Percentiles rank a stretch among this genome's conserved stretches.
These are phyloP conservation scores for Acromyrmex heyeri DNA, from an alignment of 1,140 invertebrate species.

Conservation along the genomic window DNA sequence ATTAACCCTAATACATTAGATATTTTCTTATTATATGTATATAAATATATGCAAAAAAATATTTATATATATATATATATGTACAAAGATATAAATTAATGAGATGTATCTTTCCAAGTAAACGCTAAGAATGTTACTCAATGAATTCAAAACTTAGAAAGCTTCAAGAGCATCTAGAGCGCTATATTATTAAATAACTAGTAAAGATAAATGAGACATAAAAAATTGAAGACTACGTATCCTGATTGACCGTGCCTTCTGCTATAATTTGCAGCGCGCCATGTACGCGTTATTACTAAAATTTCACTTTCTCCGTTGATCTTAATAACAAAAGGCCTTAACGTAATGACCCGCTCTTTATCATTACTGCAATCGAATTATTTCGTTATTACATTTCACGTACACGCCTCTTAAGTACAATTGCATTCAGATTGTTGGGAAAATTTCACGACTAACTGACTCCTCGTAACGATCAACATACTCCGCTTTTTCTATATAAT, in stretches of 20 bases:
- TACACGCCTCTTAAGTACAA: slow-evolving; percentile 13
- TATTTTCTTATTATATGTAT: background rate
- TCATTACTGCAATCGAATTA: slow-evolving; percentile 53
- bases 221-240: slow-evolving; percentile 40
- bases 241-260: slow-evolving; percentile 30
- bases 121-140: slow-evolving; percentile 4
- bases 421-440: slow-evolving; percentile 44
- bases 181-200: slow-evolving; percentile 3
- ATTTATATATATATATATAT: background rate
- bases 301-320: slow-evolving; percentile 51
- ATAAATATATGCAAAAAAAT: background rate
- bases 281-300: slow-evolving; percentile 47
- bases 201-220: slow-evolving; percentile 48
- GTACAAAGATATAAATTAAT: background rate
- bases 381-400: slow-evolving; percentile 42
- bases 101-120: background rate
- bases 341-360: slow-evolving; percentile 31
- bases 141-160: slow-evolving; percentile 34
- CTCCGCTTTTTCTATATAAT: slow-evolving; percentile 1
- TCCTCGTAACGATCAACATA: background rate
- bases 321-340: slow-evolving; percentile 50
- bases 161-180: background rate
- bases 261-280: slow-evolving; percentile 28
- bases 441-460: slow-evolving; percentile 49
- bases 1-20: background rate